Conservation (phyloP, 2,888 invertebrate species). For the Sinohyriopsis cumingii region DNA sequence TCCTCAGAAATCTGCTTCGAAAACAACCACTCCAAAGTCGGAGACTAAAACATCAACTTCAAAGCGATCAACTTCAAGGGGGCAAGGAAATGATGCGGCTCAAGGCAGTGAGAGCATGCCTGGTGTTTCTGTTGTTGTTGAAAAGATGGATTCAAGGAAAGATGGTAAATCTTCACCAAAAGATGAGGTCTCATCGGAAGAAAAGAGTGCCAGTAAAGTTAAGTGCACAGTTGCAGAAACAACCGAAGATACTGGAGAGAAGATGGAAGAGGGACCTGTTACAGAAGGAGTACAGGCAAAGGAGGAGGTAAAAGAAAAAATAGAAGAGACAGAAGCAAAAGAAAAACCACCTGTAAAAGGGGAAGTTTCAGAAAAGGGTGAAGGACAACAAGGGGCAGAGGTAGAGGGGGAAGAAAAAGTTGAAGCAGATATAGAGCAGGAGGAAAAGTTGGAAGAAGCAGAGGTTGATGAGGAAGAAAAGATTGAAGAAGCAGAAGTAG, state of each 20-base stretch:
- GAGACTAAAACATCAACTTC: not conserved
- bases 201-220: constrained; percentile 12
- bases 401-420: constrained; percentile 5
- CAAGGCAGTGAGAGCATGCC: constrained; percentile 13
- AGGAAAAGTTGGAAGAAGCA: constrained; percentile 8
- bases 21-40: constrained; percentile 15
- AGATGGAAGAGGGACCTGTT: constrained; percentile 8
- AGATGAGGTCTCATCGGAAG: constrained; percentile 11
- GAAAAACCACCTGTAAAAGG: constrained; percentile 4
- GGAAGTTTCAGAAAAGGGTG: constrained; percentile 1
- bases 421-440: constrained; percentile 15
- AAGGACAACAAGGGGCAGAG: constrained; percentile 6
- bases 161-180: not conserved
- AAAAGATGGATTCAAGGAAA: too few relatives aligned
- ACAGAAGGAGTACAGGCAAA: constrained; percentile 6
- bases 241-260: constrained; percentile 11
- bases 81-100: constrained; percentile 16
- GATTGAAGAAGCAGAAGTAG: constrained; percentile 7
- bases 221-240: not conserved
- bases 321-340: constrained; percentile 7
- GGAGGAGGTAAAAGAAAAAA: constrained; percentile 8
- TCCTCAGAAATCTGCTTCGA: constrained; percentile 14
- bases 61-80: too few relatives aligned
- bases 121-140: too few relatives aligned
- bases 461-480: constrained; percentile 3